A percentile compares a stretch with the other conserved stretches of the same genome.
Evolutionary conservation across 2,888 invertebrate genomes (phyloP).

Genomic region (Torymus texanus): DNA sequence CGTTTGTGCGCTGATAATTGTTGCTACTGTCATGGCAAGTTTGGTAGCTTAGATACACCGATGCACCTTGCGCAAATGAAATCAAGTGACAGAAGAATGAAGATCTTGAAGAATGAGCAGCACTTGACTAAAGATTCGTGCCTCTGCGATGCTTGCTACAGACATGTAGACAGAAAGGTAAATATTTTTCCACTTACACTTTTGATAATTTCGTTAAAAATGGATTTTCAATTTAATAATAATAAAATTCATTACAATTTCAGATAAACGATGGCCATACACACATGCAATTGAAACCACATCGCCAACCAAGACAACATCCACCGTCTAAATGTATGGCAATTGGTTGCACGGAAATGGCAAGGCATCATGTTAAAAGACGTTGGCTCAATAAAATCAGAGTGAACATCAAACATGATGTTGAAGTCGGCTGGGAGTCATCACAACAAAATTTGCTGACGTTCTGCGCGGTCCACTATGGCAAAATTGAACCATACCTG

Average conservation of each 20-base stretch:
- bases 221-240: background rate
- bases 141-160: slow-evolving; percentile 90
- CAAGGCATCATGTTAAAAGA: slow-evolving; percentile 73
- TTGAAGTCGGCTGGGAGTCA: slow-evolving; percentile 68
- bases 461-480: slow-evolving; percentile 81
- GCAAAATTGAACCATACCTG: slow-evolving; percentile 83
- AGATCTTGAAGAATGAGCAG: slow-evolving; percentile 86
- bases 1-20: slow-evolving; percentile 90
- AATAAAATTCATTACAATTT: slow-evolving; percentile 15
- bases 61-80: slow-evolving; percentile 92
- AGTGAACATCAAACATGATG: slow-evolving; percentile 66
- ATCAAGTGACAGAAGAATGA: slow-evolving; percentile 86
- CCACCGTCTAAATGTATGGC: slow-evolving; percentile 72
- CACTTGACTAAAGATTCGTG: slow-evolving; percentile 90
- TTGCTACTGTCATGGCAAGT: slow-evolving; percentile 91
- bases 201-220: background rate
- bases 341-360: slow-evolving; percentile 71
- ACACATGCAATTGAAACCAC: slow-evolving; percentile 70
- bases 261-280: slow-evolving; percentile 73
- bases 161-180: slow-evolving; percentile 89
- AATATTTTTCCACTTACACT: too few species aligned
- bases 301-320: slow-evolving; percentile 64
- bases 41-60: slow-evolving; percentile 90
- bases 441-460: slow-evolving; percentile 65
- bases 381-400: slow-evolving; percentile 71